phyloP scores from a whole-genome alignment of 2,113 vertebrate species.

The Corapipo altera region DNA sequence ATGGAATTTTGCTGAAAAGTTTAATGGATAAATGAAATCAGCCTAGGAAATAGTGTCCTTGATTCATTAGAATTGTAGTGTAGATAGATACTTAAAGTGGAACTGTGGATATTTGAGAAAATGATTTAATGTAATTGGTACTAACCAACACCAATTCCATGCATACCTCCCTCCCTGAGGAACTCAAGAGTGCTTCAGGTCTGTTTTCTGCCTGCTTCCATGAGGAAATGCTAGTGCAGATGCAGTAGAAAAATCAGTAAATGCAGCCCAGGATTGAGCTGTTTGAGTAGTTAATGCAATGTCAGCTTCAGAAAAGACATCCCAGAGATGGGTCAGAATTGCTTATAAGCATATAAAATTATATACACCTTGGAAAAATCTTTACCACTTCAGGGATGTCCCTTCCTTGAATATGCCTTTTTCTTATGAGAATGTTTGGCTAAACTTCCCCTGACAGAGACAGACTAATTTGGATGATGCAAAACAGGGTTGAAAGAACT shows the following conservation, averaged over 20 bases:
- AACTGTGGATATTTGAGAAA: background rate
- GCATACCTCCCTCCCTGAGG: background rate
- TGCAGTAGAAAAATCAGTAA: background rate
- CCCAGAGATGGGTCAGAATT: background rate
- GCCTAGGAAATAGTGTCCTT: background rate
- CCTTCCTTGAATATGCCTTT: background rate
- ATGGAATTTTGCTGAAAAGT: slow-evolving; percentile 1
- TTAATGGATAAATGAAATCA: background rate
- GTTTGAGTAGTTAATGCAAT: background rate
- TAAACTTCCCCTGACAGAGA: background rate
- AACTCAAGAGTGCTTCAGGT: background rate
- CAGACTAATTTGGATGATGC: slow-evolving; percentile 21
- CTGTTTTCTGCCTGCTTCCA: background rate
- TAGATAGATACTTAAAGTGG: background rate
- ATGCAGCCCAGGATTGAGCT: background rate
- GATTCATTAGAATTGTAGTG: background rate
- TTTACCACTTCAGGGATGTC: background rate
- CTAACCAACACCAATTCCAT: background rate
- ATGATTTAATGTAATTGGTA: background rate
- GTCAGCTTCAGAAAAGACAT: background rate
- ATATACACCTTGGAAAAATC: background rate
- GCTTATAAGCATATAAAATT: background rate
- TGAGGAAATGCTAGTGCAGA: background rate
- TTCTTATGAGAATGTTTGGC: background rate
- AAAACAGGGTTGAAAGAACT: slow-evolving; percentile 14